Percentiles rank a stretch among this genome's conserved stretches.
These are phyloP conservation scores for Potamarius usumacintae DNA, from an alignment of 2,113 vertebrate species.

Conservation along the genomic window DNA sequence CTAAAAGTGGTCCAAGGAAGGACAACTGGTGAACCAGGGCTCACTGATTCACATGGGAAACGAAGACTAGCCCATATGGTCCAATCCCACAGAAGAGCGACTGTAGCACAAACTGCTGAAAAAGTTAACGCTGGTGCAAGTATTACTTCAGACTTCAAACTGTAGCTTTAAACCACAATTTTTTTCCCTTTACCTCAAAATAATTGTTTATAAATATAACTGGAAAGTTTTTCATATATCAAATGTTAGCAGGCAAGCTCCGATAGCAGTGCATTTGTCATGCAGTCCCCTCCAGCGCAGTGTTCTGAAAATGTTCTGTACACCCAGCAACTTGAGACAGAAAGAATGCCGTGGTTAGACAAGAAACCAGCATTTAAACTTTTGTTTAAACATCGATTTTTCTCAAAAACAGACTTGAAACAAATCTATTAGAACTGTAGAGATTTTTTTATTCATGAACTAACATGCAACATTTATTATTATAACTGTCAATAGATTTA, in stretches of 20 bases:
- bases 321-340: background rate
- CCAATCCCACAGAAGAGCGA: too few relatives aligned
- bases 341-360: background rate
- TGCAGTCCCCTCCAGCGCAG: background rate
- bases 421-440: too few relatives aligned
- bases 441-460: too few relatives aligned
- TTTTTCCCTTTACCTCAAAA: background rate
- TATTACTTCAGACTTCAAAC: background rate
- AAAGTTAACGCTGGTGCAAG: too few relatives aligned
- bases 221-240: background rate
- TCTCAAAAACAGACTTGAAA: too few relatives aligned
- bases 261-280: background rate
- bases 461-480: background rate
- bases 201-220: background rate
- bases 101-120: too few relatives aligned
- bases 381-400: too few relatives aligned
- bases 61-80: too few relatives aligned
- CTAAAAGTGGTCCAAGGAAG: too few relatives aligned
- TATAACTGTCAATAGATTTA: background rate
- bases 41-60: too few relatives aligned
- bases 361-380: background rate
- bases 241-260: background rate
- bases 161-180: background rate
- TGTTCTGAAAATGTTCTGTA: background rate
- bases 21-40: too few relatives aligned